Conservation (phyloP, 1,140 invertebrate genomes). For the Apis laboriosa region DNA sequence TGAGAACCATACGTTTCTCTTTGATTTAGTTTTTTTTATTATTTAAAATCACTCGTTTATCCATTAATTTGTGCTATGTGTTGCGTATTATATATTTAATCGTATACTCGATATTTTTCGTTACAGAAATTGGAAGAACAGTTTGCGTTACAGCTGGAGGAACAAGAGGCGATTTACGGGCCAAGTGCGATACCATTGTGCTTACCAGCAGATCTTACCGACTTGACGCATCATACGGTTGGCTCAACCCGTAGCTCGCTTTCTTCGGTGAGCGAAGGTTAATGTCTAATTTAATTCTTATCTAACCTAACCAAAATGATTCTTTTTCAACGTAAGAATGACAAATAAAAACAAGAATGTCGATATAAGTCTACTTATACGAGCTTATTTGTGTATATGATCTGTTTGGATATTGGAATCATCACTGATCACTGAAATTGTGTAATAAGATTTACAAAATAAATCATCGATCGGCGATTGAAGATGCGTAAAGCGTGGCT, state of each 20-base stretch:
- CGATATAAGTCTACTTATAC: background rate
- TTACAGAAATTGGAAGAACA: conserved; percentile 92
- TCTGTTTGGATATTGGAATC: background rate
- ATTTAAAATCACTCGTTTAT: background rate
- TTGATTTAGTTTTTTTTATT: background rate
- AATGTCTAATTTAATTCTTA: conserved; percentile 29
- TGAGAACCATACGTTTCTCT: background rate
- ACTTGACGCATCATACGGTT: conserved; percentile 81
- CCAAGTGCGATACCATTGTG: conserved; percentile 81
- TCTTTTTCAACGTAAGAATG: background rate
- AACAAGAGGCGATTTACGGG: conserved; percentile 90
- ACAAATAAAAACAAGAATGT: background rate
- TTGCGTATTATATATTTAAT: background rate
- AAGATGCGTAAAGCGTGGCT: background rate
- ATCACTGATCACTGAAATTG: background rate
- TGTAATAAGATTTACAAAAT: background rate
- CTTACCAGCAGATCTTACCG: conserved; percentile 84
- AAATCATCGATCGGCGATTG: background rate
- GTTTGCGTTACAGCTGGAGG: conserved; percentile 90
- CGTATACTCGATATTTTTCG: background rate
- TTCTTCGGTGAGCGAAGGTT: conserved; percentile 85
- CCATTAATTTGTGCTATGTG: background rate
- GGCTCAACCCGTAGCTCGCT: conserved; percentile 87
- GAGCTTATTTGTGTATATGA: background rate
- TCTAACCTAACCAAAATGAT: background rate